phyloP scores from a whole-genome alignment of 2,888 invertebrate genomes.

The Rhagium mordax region DNA sequence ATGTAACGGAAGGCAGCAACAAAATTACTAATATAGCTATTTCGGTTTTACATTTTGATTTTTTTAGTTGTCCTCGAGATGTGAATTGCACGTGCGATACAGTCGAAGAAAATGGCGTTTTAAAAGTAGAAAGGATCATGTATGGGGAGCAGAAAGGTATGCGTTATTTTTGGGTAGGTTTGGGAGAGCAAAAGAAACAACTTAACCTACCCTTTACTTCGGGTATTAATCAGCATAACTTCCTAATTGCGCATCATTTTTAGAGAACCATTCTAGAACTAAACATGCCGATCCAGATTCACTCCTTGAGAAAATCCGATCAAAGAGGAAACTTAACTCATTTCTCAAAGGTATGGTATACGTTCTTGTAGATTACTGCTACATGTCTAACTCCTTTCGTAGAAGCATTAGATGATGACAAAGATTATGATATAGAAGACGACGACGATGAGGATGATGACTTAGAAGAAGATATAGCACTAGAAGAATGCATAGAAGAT shows the following conservation, averaged over 20 bases:
- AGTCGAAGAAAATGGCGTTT: constrained; percentile 43
- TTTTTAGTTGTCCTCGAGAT: constrained; percentile 45
- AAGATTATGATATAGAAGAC: constrained; percentile 41
- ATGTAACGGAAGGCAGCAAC: no score
- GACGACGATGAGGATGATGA: constrained; percentile 42
- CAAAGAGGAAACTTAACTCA: background rate
- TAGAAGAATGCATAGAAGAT: constrained; percentile 40
- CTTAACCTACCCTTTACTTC: no score
- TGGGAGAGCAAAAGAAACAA: no score
- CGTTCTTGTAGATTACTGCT: background rate
- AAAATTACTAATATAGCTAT: no score
- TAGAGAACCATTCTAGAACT: background rate
- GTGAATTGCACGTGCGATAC: constrained; percentile 48
- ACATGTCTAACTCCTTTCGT: no score
- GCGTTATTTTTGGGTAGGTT: no score
- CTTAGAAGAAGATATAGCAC: constrained; percentile 37
- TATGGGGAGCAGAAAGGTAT: constrained; percentile 7
- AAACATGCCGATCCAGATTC: background rate
- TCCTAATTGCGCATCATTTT: background rate
- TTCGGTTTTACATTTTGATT: background rate
- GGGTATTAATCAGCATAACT: no score
- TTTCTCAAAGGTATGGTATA: background rate
- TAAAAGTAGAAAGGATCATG: constrained; percentile 45
- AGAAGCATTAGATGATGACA: constrained; percentile 26
- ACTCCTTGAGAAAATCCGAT: background rate